Base-by-base conservation (phyloP, 2,888 invertebrate species). In the Eupithecia exiguata region DNA sequence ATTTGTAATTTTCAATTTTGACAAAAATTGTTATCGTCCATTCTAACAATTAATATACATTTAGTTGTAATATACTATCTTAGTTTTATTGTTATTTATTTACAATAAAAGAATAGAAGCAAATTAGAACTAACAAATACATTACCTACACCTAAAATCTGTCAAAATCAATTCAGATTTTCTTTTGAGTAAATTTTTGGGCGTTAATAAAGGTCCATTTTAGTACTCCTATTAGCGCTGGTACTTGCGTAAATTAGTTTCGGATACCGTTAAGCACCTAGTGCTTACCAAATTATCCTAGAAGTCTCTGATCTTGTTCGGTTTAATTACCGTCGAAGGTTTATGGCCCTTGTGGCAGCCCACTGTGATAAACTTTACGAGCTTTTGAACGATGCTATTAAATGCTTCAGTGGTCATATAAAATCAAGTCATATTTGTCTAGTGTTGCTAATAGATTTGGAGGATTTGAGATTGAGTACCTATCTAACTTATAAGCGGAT, bases 291-390 rank as follows among this genome's bases (percentile, higher is more conserved):
- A 68, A 71, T 71, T 63, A 58, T 68, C 1, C 61, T 66, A 66
- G 66, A 66, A 66, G 66, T 40, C 14, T 66, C 70, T 76, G 78
- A 80, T 79, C 74, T 71, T 61, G 67, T 71, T 76, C 69, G 62
- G 68, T 65, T 79, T 81, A 80, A 81, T 81, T 80, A 78, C 74
- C 71, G 62, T 74, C 68, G 68, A 69, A 70, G 69, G 72, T 80
- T 81, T 80, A 82, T 77, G 69, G 78, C 71, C 70, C 79, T 77
- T 78, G 77, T 79, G 81, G 80, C 71, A 77, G 78, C 79, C 78
- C 72, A 72, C 77, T 71, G 72, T 72, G 75, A 78, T 82, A 78
- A 81, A 79, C 49, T 81, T 80, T 80, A 82, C 77, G 79, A 69
- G 73, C 46, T 77, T 77, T 77, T 79, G 74, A 81, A 79, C 75